Percentiles rank a stretch among this genome's conserved stretches.
Conservation (phyloP, 1,140 invertebrate genomes). For the Camponotus vicinus region DNA sequence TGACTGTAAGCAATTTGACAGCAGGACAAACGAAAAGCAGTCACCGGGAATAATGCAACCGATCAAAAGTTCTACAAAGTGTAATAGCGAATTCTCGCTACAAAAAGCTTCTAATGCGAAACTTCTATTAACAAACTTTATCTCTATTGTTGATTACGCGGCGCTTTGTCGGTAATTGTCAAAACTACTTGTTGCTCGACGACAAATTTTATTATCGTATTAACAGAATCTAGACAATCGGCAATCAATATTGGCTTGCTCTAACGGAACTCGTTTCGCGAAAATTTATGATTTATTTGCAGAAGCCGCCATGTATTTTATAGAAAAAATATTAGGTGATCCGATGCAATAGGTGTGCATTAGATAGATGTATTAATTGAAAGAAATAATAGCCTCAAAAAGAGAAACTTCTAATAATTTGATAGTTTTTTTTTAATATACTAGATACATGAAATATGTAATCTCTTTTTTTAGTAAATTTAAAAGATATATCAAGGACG, state of each 20-base stretch:
- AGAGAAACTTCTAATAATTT: neutral
- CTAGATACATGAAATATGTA: neutral
- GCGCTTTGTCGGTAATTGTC: conserved; percentile 42
- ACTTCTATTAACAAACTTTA: conserved; percentile 11
- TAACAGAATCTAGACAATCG: neutral
- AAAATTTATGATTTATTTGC: conserved; percentile 37
- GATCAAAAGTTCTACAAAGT: conserved; percentile 43
- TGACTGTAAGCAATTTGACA: conserved; percentile 15
- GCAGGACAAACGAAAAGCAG: neutral
- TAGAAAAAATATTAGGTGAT: conserved; percentile 13
- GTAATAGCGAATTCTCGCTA: conserved; percentile 26
- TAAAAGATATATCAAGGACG: neutral
- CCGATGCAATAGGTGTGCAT: neutral
- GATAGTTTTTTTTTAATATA: neutral
- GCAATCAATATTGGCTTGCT: conserved; percentile 12
- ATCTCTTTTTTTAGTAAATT: neutral
- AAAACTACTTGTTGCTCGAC: conserved; percentile 46
- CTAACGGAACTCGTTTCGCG: conserved; percentile 9
- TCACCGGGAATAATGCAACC: conserved; percentile 31
- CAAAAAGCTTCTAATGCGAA: conserved; percentile 37
- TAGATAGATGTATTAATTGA: neutral
- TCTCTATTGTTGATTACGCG: conserved; percentile 22
- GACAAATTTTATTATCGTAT: conserved; percentile 43
- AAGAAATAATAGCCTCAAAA: neutral
- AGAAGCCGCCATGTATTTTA: neutral